Base-by-base conservation (phyloP, 2,797 vertebrate genomes). In the Hydrolagus colliei region DNA sequence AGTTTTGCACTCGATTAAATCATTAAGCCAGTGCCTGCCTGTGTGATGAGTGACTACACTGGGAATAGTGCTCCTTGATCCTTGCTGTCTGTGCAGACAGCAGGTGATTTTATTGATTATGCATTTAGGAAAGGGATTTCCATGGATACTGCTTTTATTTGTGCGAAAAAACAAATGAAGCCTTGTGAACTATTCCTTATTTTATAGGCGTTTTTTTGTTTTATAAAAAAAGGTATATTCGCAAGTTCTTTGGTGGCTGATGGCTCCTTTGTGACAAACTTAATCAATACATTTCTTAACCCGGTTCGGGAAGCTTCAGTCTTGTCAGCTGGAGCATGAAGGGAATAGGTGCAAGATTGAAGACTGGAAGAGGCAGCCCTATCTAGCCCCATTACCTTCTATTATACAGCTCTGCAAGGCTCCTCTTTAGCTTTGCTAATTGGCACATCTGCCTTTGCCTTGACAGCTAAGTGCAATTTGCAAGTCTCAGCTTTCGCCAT, bases 351-450 rank as follows among this genome's bases (percentile, higher is more conserved):
- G 67, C 79, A 82, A 18, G 8, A 41, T 27, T 10, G 32, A 65
- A 27, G 10, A 9, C 63, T 82, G n/a, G 20, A 82, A 52, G 41
- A 90, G 91, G 91, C 92, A 91, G 91, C 90, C 91, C 92, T 86
- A 90, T 89, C 90, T 52, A 92, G 92, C 91, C 89, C 86, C 91
- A 93, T 94, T 95, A 92, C 95, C 89, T 20, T 52, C 88, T 84
- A 88, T 90, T 88, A 22, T 93, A 92, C 93, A 90, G 91, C 93
- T 93, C 93, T 92, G 92, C 93, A 92, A 92, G 92, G 93, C 91
- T 93, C 92, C 88, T 91, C 94, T 20, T 77, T 76, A 1, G 16
- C 74, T 52, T 41, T 52, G 20, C 52, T 95, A 95, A 95, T 95
- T 95, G 94, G 92, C 92, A 92, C 91, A 91, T 92, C 91, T 89